phyloP scores from a whole-genome alignment of 2,113 vertebrate species.

The Lichenostomus cassidix region DNA sequence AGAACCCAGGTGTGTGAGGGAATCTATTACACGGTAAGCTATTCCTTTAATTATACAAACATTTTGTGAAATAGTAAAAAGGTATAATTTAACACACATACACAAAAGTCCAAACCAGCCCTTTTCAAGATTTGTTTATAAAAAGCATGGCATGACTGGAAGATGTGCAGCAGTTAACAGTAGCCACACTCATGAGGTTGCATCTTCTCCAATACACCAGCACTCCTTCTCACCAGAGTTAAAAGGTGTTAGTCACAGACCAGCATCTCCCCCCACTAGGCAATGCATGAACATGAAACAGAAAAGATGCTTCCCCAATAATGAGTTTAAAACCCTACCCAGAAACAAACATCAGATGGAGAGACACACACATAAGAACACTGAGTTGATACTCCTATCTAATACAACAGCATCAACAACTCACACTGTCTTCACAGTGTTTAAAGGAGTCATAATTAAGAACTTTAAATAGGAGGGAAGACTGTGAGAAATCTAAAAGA shows the following conservation, averaged over 20 bases:
- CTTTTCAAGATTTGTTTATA: not conserved
- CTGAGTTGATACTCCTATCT: not conserved
- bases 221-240: not conserved
- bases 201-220: not conserved
- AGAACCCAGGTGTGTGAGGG: not conserved
- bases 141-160: not conserved
- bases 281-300: not conserved
- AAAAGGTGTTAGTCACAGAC: not conserved
- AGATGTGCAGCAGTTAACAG: not conserved
- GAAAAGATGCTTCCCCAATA: not conserved
- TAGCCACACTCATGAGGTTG: not conserved
- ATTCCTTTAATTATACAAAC: not conserved
- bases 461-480: not conserved
- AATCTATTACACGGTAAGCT: not conserved
- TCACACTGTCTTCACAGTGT: not conserved
- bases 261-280: not conserved
- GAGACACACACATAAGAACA: not conserved
- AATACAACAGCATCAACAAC: not conserved
- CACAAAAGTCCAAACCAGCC: not conserved
- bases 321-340: not conserved
- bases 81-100: not conserved
- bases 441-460: not conserved
- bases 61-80: not conserved
- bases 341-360: not conserved
- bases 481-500: not conserved